Evolutionary conservation across 2,888 invertebrate species (phyloP).

Genomic region (Oscheius sp.): DNA sequence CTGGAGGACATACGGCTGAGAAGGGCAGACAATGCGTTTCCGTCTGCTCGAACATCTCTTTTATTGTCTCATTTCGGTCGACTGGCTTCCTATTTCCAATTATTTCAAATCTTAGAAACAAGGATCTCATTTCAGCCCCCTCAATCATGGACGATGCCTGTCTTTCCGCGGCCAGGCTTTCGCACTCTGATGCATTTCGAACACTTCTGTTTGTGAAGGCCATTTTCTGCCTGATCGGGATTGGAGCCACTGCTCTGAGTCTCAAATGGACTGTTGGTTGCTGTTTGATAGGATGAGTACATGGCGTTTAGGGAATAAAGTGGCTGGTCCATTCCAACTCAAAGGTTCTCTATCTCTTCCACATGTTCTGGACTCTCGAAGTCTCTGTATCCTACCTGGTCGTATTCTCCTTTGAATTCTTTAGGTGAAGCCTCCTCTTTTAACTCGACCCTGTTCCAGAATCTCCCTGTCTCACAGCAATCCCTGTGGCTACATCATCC

Average conservation of each 20-base stretch:
- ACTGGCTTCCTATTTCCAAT: neutral
- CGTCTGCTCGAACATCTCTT: no score
- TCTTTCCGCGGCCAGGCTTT: neutral
- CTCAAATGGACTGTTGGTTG: constrained; percentile 7
- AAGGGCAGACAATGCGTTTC: no score
- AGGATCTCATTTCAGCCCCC: neutral
- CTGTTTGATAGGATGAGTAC: neutral
- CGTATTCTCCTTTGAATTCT: constrained; percentile 16
- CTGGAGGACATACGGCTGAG: no score
- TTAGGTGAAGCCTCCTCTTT: neutral
- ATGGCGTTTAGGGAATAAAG: constrained; percentile 9
- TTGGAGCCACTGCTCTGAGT: neutral
- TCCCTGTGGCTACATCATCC: constrained; percentile 20
- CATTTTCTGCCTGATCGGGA: constrained; percentile 5
- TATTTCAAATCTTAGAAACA: neutral
- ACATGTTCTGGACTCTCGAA: constrained; percentile 14
- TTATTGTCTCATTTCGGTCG: no score
- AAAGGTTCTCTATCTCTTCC: constrained; percentile 13
- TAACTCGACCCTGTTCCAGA: neutral
- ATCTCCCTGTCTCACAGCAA: neutral
- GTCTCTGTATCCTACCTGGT: constrained; percentile 1
- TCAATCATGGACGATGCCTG: constrained; percentile 1
- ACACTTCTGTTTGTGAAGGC: constrained; percentile 2
- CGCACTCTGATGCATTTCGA: constrained; percentile 10
- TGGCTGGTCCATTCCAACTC: constrained; percentile 23